Evolutionary conservation across 2,797 vertebrate species (phyloP), one percentile per base, ranked within the genome.

Genomic region (Rousettus madagascariensis): DNA sequence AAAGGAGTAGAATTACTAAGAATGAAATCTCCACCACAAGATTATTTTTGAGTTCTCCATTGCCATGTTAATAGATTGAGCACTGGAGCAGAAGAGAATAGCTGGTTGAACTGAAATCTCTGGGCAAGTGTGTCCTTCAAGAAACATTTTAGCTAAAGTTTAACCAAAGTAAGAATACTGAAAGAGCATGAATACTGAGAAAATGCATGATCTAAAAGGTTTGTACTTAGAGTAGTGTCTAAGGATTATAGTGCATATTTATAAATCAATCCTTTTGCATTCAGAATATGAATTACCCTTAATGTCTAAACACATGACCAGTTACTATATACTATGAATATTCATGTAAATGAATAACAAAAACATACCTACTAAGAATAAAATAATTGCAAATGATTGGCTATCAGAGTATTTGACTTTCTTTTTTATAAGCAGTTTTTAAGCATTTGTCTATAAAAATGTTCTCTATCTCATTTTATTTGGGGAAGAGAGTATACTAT

Each of bases 341-440:
- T 92, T 90, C 71, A 83, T 95, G 38, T 82, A 78, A 94, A n/a
- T 49, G 30, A 83, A 84, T 41, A 95, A 88, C 74, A 94, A 96
- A 95, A 74, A 36, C 28, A 43, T 83, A 91, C 30, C 6, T 86
- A 74, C 26, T 22, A 95, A 93, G 84, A 95, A 84, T 79, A 33
- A 86, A 95, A 83, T 68, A 16, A 68, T 75, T 91, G 91, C 66
- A 33, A 83, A 80, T 30, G 65, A 84, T 24, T 86, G 8, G 12
- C 17, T 74, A 77, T 38, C 6, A 63, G 30, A 20, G 24, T 11
- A 90, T 88, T 74, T 92, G 65, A 19, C n/a, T 95, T 92, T 36
- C 30, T 75, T 49, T 95, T 93, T 77, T 59, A 86, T 19, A 71
- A 90, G 66, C 12, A 57, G 28, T 55, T 68, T 84, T 92, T 51